Conservation (phyloP, 2,888 invertebrate genomes). For the Platypus cylindrus region DNA sequence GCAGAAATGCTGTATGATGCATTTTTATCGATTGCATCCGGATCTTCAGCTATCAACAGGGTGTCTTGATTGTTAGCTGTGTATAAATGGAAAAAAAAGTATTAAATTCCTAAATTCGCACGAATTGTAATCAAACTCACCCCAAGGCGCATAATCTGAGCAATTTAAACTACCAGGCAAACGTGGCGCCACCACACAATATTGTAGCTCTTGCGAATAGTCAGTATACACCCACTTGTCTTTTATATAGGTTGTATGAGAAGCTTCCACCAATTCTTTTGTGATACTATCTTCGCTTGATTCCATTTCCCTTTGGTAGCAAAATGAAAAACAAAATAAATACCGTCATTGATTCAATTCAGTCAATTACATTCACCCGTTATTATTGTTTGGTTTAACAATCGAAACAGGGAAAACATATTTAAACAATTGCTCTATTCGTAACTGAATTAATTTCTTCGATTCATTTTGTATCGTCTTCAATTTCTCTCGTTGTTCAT, state of each 20-base stretch:
- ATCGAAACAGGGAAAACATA: constrained; percentile 56
- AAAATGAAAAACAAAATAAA: not conserved
- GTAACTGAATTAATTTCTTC: constrained; percentile 42
- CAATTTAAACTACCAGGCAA: constrained; percentile 76
- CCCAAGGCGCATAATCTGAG: constrained; percentile 63
- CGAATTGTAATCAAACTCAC: constrained; percentile 35
- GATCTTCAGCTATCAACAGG: constrained; percentile 37
- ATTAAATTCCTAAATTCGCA: not conserved
- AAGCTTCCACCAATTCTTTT: constrained; percentile 49
- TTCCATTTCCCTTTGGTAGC: constrained; percentile 25
- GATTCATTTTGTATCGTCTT: constrained; percentile 41
- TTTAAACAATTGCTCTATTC: constrained; percentile 49
- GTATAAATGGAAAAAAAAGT: too few species aligned
- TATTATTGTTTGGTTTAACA: constrained; percentile 33
- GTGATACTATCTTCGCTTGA: constrained; percentile 27
- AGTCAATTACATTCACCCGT: not conserved
- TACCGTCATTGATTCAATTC: not conserved
- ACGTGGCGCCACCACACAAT: constrained; percentile 71
- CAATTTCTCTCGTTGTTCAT: constrained; percentile 38
- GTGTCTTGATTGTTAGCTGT: constrained; percentile 44
- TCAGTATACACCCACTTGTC: constrained; percentile 69
- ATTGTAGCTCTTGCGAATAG: constrained; percentile 54
- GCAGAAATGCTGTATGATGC: constrained; percentile 63
- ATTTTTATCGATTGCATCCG: constrained; percentile 47
- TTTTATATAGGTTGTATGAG: constrained; percentile 65